Conservation (phyloP, 2,797 vertebrate genomes). For the Hemibagrus guttatus region DNA sequence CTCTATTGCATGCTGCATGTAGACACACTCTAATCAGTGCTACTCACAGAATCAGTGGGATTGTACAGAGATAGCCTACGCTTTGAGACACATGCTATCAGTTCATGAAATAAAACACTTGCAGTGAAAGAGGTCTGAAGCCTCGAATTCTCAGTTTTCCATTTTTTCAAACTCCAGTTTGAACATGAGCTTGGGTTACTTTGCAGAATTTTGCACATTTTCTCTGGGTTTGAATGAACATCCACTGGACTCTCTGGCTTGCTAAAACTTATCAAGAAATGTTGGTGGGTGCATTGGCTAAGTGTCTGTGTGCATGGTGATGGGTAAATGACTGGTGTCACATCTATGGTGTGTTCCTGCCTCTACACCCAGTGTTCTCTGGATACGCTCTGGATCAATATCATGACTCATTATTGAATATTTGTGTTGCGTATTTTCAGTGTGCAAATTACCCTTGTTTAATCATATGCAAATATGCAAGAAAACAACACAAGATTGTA, state of each 20-base stretch:
- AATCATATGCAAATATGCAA: neutral
- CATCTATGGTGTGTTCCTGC: neutral
- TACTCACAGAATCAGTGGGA: constrained; percentile 43
- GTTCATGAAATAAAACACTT: constrained; percentile 12
- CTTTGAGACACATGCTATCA: constrained; percentile 12
- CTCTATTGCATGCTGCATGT: constrained; percentile 27
- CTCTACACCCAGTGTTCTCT: neutral
- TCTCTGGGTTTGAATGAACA: neutral
- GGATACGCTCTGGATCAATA: neutral
- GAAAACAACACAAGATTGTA: neutral
- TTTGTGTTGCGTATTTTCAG: neutral
- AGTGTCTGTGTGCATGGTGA: neutral
- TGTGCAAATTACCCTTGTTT: neutral
- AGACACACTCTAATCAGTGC: constrained; percentile 43
- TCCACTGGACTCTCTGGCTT: neutral
- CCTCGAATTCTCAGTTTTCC: neutral
- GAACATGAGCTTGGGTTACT: neutral
- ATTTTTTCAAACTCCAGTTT: neutral
- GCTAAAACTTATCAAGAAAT: neutral
- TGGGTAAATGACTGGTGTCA: neutral
- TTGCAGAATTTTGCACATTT: neutral
- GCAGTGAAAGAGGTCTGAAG: neutral
- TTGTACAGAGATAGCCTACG: constrained; percentile 44
- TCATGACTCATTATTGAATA: neutral
- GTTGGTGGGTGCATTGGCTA: neutral